These are phyloP conservation scores for Cabera pusaria DNA, from an alignment of 2,888 invertebrate species.

Conservation along the genomic window DNA sequence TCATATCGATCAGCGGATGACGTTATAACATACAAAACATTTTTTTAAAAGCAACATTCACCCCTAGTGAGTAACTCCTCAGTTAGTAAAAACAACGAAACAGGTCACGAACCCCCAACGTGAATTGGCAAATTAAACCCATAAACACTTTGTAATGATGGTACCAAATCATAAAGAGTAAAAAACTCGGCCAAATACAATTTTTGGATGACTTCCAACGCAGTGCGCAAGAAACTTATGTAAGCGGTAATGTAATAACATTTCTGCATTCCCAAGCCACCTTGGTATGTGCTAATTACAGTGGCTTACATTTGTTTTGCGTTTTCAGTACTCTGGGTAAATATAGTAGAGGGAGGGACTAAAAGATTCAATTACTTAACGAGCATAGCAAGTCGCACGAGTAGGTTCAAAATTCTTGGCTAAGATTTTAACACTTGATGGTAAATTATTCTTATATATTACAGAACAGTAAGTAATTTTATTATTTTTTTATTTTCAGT, in stretches of 20 bases:
- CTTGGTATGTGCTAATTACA: constrained; percentile 31
- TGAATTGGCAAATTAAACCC: constrained; percentile 18
- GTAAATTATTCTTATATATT: too few relatives aligned
- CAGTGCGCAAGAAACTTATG: constrained; percentile 13
- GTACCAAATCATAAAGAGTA: constrained; percentile 5
- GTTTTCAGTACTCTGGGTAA: neutral
- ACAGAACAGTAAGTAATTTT: too few relatives aligned
- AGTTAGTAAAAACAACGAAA: constrained; percentile 2
- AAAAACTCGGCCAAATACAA: constrained; percentile 9
- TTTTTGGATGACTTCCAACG: constrained; percentile 13
- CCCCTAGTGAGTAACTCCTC: too few relatives aligned
- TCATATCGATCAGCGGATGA: too few relatives aligned
- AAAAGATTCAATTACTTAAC: neutral
- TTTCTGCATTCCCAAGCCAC: constrained; percentile 10
- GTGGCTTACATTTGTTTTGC: constrained; percentile 18
- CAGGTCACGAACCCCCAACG: constrained; percentile 4
- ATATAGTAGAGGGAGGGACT: neutral
- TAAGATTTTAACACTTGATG: too few relatives aligned
- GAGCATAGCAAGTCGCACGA: too few relatives aligned
- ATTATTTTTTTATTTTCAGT: too few relatives aligned
- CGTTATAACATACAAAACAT: too few relatives aligned
- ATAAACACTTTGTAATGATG: constrained; percentile 11
- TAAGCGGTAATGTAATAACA: constrained; percentile 2
- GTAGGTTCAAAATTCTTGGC: too few relatives aligned
- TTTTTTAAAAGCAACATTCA: too few relatives aligned